Evolutionary conservation across 2,888 invertebrate genomes (phyloP).

Genomic region (Lepeophtheirus nordmannii): DNA sequence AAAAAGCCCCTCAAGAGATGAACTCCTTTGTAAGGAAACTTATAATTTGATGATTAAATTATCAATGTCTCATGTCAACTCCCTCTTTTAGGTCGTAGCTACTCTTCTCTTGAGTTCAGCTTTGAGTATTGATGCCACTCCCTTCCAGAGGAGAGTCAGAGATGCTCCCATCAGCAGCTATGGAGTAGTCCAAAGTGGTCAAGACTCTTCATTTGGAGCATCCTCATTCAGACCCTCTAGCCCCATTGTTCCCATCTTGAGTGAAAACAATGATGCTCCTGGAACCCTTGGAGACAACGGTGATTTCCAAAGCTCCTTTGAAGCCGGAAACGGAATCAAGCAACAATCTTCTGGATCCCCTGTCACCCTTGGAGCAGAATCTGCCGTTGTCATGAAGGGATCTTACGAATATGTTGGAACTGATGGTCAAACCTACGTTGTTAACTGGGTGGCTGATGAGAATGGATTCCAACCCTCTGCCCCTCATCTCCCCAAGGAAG

Average conservation of each 20-base stretch:
- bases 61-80: background rate
- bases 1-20: background rate
- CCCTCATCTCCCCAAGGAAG: conserved; percentile 17
- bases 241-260: background rate
- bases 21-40: background rate
- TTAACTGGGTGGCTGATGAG: conserved; percentile 24
- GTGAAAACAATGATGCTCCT: background rate
- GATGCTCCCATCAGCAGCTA: background rate
- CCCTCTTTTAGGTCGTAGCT: background rate
- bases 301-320: conserved; percentile 9
- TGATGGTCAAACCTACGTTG: conserved; percentile 14
- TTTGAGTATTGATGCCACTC: background rate
- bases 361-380: conserved; percentile 9
- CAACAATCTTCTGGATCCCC: conserved; percentile 12
- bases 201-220: background rate
- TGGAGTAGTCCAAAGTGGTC: background rate
- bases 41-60: background rate
- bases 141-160: background rate
- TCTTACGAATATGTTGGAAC: conserved; percentile 21
- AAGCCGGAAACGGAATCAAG: conserved; percentile 24
- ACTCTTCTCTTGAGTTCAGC: background rate
- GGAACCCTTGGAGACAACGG: conserved; percentile 6
- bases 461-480: conserved; percentile 20
- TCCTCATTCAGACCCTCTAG: background rate
- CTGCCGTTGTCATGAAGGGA: conserved; percentile 15